Conservation (phyloP, 2,888 invertebrate genomes). For the Stenurella melanura region DNA sequence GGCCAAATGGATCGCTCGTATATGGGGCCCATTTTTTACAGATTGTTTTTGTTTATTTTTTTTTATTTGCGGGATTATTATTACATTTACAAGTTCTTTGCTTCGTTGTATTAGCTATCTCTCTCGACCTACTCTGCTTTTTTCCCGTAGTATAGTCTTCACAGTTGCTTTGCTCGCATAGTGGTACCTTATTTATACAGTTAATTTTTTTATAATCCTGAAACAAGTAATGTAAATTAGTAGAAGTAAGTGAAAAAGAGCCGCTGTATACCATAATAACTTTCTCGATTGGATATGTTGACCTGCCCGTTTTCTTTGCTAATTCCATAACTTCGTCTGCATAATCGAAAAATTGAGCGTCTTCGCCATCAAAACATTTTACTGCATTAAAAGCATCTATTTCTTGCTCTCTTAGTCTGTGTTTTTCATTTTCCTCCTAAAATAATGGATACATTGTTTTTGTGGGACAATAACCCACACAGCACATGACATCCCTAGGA, state of each 20-base stretch:
- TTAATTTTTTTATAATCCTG: constrained; percentile 45
- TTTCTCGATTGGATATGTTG: constrained; percentile 72
- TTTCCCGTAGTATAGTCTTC: constrained; percentile 17
- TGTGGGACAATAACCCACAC: no score
- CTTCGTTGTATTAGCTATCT: constrained; percentile 5
- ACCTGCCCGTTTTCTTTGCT: constrained; percentile 71
- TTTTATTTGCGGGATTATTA: neutral
- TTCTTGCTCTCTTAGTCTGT: constrained; percentile 59
- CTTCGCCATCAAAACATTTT: constrained; percentile 72
- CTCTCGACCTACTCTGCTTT: constrained; percentile 11
- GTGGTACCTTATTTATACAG: constrained; percentile 11
- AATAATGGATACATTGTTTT: constrained; percentile 35
- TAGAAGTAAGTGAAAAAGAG: neutral
- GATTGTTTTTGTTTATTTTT: no score
- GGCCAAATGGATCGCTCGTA: no score
- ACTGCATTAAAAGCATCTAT: constrained; percentile 71
- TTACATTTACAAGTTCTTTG: constrained; percentile 26
- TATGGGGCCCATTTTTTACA: no score
- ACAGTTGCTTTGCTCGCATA: neutral
- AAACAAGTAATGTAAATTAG: constrained; percentile 13
- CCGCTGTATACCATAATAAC: constrained; percentile 68
- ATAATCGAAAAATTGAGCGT: constrained; percentile 75
- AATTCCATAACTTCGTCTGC: constrained; percentile 74
- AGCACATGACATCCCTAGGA: no score
- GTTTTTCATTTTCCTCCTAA: constrained; percentile 59